These are phyloP conservation scores for Scaptodrosophila latifasciaeformis DNA, from an alignment of 2,888 invertebrate genomes.

Conservation along the genomic window DNA sequence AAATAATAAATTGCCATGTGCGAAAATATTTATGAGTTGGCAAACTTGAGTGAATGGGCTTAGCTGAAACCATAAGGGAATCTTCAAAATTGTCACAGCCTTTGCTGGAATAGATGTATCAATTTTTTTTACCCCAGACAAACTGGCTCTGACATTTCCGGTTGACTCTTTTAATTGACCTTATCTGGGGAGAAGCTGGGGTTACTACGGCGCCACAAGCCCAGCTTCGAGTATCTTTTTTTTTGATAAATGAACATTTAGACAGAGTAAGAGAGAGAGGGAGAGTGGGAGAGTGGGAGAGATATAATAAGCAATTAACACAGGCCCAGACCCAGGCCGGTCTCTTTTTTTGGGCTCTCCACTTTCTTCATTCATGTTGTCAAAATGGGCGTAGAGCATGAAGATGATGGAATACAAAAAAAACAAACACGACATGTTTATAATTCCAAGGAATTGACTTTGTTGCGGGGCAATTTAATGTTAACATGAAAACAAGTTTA, in stretches of 20 bases:
- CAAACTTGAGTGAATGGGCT: not conserved
- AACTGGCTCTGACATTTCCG: slow-evolving; percentile 69
- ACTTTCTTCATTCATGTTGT: not conserved
- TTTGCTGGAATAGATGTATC: too few relatives aligned
- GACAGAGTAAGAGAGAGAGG: slow-evolving; percentile 18
- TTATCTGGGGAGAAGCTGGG: slow-evolving; percentile 51
- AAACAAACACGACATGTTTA: slow-evolving; percentile 6
- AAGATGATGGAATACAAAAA: slow-evolving; percentile 26
- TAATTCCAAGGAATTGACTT: slow-evolving; percentile 51
- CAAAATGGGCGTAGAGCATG: slow-evolving; percentile 56
- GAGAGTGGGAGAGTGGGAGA: slow-evolving; percentile 15
- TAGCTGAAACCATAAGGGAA: too few relatives aligned
- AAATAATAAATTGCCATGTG: slow-evolving; percentile 50
- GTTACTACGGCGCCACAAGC: slow-evolving; percentile 13
- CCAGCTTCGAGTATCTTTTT: not conserved
- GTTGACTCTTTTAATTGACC: slow-evolving; percentile 72
- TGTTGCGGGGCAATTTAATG: slow-evolving; percentile 54
- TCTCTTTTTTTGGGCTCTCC: slow-evolving; percentile 1
- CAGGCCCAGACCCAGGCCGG: slow-evolving; percentile 42
- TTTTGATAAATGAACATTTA: slow-evolving; percentile 66
- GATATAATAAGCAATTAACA: slow-evolving; percentile 66
- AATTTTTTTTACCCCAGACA: too few relatives aligned
- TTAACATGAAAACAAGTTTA: slow-evolving; percentile 61
- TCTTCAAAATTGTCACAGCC: too few relatives aligned
- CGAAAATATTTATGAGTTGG: slow-evolving; percentile 53